Base-by-base conservation (phyloP, 2,113 vertebrate species). In the Melanostigma gelatinosum region DNA sequence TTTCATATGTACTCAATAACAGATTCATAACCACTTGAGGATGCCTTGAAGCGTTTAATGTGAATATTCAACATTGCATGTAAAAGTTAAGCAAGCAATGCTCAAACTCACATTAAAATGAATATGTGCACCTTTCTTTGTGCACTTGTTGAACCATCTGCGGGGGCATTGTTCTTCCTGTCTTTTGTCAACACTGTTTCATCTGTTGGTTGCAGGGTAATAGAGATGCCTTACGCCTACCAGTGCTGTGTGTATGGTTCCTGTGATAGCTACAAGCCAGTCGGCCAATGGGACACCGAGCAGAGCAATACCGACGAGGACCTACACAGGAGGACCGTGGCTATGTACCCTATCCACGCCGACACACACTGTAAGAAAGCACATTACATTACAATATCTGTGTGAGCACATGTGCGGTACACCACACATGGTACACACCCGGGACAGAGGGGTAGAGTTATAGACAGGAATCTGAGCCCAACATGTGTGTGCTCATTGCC, bases 171-270 rank as follows among this genome's bases (percentile, higher is more conserved):
- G 18, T 72, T 79, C 61, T 20, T 15, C n/a, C 38, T 55, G 34
- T 48, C 18, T 24, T 0, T 27, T 60, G 29, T 69, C 9, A 74
- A 60, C 29, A 40, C 10, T 2, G 11, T 29, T 55, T 11, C 40
- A 18, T 72, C 15, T 87, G 27, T 86, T 46, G 82, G 24, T 70
- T 81, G 13, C 88, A 99, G 98, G 86, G 95, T 97, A 69, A 93
- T 99, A 3, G 98, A 99, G 92, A 97, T 97, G 84, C 98, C 98
- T 0, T 97, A 96, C 0, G 97, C 98, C 77, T 99, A 99, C 91
- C 98, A 99, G 94, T 99, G 98, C 93, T 99, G 98, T 24, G 93
- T 96, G 38, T 99, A 97, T 0, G 95, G 96, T 4, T 92, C 93
- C 74, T 99, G 97, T 80, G 92, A 93, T 62, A 89, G 94, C 91